phyloP scores from a whole-genome alignment of 30 jellyfish, hydroid and myxozoan genomes.

The Chrysaora quinquecirrha region DNA sequence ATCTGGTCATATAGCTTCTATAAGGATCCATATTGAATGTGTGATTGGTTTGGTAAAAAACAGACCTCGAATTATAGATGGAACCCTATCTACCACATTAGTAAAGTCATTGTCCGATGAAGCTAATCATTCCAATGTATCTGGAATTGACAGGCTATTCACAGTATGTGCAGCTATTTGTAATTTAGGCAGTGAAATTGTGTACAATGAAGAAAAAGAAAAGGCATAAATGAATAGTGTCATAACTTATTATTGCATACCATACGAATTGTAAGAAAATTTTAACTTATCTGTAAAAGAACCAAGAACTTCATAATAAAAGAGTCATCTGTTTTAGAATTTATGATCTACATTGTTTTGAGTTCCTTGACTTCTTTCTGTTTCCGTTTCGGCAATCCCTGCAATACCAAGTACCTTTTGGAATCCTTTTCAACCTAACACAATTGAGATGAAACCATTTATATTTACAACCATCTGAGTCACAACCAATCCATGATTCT shows the following conservation, averaged over 20 bases:
- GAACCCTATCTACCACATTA: neutral
- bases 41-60: constrained; percentile 3
- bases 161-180: neutral
- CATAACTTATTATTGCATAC: neutral
- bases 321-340: neutral
- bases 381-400: neutral
- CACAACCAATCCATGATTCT: constrained; percentile 32
- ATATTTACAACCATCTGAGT: neutral
- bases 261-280: neutral
- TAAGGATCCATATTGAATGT: neutral
- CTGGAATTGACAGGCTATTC: constrained; percentile 3
- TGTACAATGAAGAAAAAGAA: neutral
- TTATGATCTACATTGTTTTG: neutral
- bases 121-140: neutral
- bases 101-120: neutral
- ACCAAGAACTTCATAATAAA: neutral
- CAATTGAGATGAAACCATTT: constrained; percentile 21
- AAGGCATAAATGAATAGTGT: neutral
- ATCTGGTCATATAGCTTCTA: neutral
- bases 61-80: neutral
- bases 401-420: constrained; percentile 12
- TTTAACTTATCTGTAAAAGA: neutral
- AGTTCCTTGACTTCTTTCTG: neutral
- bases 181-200: neutral
- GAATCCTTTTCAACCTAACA: neutral